Base-by-base conservation (phyloP, 2,113 vertebrate genomes). In the Sphaerodactylus townsendi region DNA sequence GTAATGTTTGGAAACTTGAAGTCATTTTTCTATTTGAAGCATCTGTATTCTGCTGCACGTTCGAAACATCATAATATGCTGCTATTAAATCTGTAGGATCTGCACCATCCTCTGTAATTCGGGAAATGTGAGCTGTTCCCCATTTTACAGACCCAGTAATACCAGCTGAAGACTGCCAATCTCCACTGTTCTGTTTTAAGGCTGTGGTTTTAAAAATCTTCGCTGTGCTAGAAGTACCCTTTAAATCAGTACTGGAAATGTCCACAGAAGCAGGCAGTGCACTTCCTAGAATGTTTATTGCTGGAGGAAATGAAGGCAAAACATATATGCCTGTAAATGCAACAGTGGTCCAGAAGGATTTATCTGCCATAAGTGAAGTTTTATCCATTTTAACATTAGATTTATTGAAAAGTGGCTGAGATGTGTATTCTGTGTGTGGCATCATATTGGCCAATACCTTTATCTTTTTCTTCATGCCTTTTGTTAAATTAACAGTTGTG, bases 81-180 rank as follows among this genome's bases (percentile, higher is more conserved):
- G 82, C 79, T 92, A 85, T 91, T 77, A 83, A 1, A 4, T 37
- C 48, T 89, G 81, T 87, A 89, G 30, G 72, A 86, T 56, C 89
- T 81, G 84, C 44, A 89, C 69, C 48, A 92, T 78, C 75, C 90
- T 90, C 84, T 92, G 88, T 37, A 87, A 37, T 68, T 70, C 33
- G 2, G 81, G 83, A 75, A 5, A 41, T 88, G 79, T 56, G 44
- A 21, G 1, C 4, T 48, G 78, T 77, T 66, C 66, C 35, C 81
- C 82, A 90, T 83, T 82, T 85, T 0, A 0, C 89, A 87, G 90
- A 85, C 89, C 86, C 59, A 72, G 41, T 83, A 82, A 70, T 35
- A 39, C 28, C 83, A n/a, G 82, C 7, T 77, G 88, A 90, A 68
- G 89, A 90, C 11, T 87, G 44, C 59, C 88, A 41, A 0, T 65